Base-by-base conservation (phyloP, 2,888 invertebrate species). In the Dasypolia templi region DNA sequence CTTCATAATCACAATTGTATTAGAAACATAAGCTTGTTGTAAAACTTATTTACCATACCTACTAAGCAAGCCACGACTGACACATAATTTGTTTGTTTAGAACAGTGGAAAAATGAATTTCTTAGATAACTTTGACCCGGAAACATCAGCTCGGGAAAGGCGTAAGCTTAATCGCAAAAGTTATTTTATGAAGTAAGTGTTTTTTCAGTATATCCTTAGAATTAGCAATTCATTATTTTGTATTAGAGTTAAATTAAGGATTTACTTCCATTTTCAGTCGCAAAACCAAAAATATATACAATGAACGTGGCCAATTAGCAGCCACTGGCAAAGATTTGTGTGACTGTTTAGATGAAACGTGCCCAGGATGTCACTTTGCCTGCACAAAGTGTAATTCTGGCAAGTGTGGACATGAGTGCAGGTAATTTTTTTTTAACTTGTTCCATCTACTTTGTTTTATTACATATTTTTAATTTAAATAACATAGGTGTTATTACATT, bases 291-390 rank as follows among this genome's bases (percentile, higher is more conserved):
- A 96, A 96, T 71, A 82, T 98, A 56, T 98, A 98, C 94, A 97
- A 99, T 95, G 97, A 97, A 87, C 96, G 95, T 70, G 98, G 98
- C 0, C 94, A 96, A 51, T 96, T 97, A 82, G 95, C 97, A 35
- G 93, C 94, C 26, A 97, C 97, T 42, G 97, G 97, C 2, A 93
- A 96, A 83, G 98, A 99, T 93, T 89, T 98, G 19, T 99, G 99
- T 85, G 99, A 99, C 91, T 99, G 99, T 90, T 95, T 99, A 82
- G 97, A 97, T 85, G 96, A 96, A 55, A 95, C 96, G 19, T 99
- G 99, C 87, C 96, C 97, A 0, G 99, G 99, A 0, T 99, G 99
- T 91, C 98, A 98, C 94, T 98, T 97, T 89, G 97, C 97, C 2
- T 98, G 98, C 88, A 91, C 96, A 7, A 97, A 97, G 90, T 99